Evolutionary conservation across 2,113 vertebrate genomes (phyloP).

Genomic region (Brachirus orientalis): DNA sequence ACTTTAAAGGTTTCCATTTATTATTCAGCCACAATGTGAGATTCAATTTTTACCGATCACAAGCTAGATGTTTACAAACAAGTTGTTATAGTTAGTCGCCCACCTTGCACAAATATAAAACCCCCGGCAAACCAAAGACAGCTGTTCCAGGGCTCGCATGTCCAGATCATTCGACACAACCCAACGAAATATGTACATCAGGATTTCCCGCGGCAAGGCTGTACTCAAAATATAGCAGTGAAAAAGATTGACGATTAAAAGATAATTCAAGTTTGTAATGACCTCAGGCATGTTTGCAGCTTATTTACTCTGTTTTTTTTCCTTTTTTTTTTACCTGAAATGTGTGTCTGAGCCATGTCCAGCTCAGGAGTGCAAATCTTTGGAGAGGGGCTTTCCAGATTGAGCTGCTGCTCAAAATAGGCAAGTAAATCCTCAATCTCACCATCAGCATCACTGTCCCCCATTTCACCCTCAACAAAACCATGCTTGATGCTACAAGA

Average conservation of each 20-base stretch:
- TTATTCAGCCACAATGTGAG: background rate
- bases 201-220: constrained; percentile 93
- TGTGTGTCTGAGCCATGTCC: constrained; percentile 88
- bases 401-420: constrained; percentile 93
- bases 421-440: constrained; percentile 91
- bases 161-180: constrained; percentile 97
- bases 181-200: constrained; percentile 99
- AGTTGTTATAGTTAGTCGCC: background rate
- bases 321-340: constrained; percentile 85
- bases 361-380: constrained; percentile 93
- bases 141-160: constrained; percentile 92
- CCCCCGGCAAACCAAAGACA: constrained; percentile 94
- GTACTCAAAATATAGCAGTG: constrained; percentile 38
- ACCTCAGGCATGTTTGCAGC: background rate
- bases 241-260: background rate
- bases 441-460: constrained; percentile 85
- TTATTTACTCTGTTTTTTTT: background rate
- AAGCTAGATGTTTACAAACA: background rate
- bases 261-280: background rate
- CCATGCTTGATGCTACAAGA: constrained; percentile 84
- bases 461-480: constrained; percentile 86
- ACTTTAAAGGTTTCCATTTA: background rate
- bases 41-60: background rate
- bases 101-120: constrained; percentile 99
- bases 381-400: constrained; percentile 85